Evolutionary conservation across 2,113 vertebrate species (phyloP).

Genomic region (Myocastor coypus): DNA sequence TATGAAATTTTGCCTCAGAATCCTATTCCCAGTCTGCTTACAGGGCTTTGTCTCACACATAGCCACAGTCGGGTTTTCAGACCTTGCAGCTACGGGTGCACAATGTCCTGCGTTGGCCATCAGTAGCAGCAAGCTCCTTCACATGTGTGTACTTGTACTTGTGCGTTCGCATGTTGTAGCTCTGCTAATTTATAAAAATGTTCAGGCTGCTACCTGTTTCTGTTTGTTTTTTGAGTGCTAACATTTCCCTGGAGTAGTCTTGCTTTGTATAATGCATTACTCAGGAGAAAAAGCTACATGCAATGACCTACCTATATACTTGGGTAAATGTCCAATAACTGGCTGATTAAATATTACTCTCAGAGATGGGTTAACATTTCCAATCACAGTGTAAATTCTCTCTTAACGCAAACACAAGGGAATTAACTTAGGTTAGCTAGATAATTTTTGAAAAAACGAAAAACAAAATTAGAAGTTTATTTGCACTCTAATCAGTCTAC

Average conservation of each 20-base stretch:
- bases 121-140: neutral
- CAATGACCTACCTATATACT: neutral
- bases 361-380: neutral
- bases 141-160: neutral
- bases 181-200: constrained; percentile 20
- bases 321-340: neutral
- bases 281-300: neutral
- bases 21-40: neutral
- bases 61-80: neutral
- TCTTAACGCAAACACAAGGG: neutral
- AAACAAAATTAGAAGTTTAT: neutral
- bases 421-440: neutral
- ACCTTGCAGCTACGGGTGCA: neutral
- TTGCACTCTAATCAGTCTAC: neutral
- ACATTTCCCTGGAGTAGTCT: neutral
- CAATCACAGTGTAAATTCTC: constrained; percentile 1
- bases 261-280: neutral
- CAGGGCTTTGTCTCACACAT: neutral
- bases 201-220: neutral
- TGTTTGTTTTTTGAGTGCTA: neutral
- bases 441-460: constrained; percentile 1
- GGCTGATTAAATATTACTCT: neutral
- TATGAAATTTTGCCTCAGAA: neutral
- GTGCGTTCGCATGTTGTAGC: neutral
- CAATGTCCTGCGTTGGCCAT: neutral